Evolutionary conservation across 1,140 invertebrate genomes (phyloP).

Genomic region (Agraylea sexmaculata): DNA sequence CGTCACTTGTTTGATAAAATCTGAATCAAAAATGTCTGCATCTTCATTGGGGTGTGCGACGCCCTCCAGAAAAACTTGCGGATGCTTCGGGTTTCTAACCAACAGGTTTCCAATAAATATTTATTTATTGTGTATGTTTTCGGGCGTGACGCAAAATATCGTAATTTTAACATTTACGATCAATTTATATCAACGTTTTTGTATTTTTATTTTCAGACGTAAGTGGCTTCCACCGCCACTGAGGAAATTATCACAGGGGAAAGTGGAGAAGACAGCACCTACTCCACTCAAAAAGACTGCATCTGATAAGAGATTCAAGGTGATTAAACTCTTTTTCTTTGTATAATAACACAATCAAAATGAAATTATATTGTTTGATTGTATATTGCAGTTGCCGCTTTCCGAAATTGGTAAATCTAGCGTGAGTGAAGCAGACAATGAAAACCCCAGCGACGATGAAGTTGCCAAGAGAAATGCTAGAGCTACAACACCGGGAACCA

Average conservation of each 20-base stretch:
- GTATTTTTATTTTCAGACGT: constrained; percentile 43
- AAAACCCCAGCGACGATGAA: constrained; percentile 32
- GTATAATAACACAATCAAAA: neutral
- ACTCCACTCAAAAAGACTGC: constrained; percentile 55
- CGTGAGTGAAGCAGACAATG: constrained; percentile 25
- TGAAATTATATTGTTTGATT: constrained; percentile 7
- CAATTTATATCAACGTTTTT: constrained; percentile 14
- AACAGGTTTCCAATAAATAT: too few relatives aligned
- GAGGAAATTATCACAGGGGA: constrained; percentile 79
- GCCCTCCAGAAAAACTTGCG: too few relatives aligned
- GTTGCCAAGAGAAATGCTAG: constrained; percentile 26
- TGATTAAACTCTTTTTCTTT: constrained; percentile 29
- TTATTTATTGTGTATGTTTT: too few relatives aligned
- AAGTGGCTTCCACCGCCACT: constrained; percentile 86
- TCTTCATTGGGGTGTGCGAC: too few relatives aligned
- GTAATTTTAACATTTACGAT: too few relatives aligned
- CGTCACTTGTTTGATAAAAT: too few relatives aligned
- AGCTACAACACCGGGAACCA: constrained; percentile 19
- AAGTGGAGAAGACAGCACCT: constrained; percentile 64
- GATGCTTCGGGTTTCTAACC: too few relatives aligned
- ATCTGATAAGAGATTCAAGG: constrained; percentile 71
- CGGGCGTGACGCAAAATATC: too few relatives aligned
- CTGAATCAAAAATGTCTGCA: too few relatives aligned
- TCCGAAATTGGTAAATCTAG: constrained; percentile 30
- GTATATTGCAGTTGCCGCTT: constrained; percentile 26